Evolutionary conservation across 2,113 vertebrate species (phyloP).

Genomic region (Procavia capensis): DNA sequence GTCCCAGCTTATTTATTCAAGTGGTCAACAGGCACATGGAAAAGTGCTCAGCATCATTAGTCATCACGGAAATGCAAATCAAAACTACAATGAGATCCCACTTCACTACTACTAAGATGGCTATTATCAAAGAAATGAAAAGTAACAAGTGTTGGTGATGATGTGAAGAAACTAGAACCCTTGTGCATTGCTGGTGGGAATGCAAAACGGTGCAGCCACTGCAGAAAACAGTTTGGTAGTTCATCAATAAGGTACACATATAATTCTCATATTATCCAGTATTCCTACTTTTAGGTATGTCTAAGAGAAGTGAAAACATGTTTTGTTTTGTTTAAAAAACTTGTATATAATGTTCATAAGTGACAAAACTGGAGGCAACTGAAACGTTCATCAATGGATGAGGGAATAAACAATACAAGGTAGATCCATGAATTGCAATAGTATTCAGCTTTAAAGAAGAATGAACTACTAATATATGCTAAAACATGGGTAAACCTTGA

Average conservation of each 20-base stretch:
- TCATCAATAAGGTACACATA: too few relatives aligned
- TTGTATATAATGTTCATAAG: not conserved
- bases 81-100: not conserved
- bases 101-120: not conserved
- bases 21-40: not conserved
- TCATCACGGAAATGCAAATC: not conserved
- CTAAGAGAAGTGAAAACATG: not conserved
- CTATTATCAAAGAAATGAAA: not conserved
- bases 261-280: too few relatives aligned
- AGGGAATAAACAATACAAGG: not conserved
- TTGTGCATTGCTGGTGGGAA: not conserved
- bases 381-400: not conserved
- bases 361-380: not conserved
- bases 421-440: not conserved
- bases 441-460: not conserved
- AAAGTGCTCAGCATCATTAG: not conserved
- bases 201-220: not conserved
- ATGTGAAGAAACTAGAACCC: not conserved
- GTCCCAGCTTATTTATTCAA: not conserved
- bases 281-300: not conserved
- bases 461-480: not conserved
- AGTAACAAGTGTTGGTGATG: not conserved
- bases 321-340: not conserved
- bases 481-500: not conserved
- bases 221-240: too few relatives aligned